Base-by-base conservation (phyloP, 2,797 vertebrate species). In the Manis javanica region DNA sequence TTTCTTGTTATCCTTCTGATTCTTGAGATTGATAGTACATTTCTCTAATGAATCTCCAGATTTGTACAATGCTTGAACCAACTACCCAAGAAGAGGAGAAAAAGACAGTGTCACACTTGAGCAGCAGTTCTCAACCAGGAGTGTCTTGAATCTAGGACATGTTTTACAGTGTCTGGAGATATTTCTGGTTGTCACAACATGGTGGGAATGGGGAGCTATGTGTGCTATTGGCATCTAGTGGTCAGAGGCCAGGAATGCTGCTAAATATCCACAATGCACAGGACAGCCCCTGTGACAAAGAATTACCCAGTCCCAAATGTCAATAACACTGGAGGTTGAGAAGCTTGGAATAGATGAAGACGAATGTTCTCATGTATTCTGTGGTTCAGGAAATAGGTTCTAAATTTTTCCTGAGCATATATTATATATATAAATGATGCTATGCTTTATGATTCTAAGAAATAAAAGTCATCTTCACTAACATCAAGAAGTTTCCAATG, bases 381-480 rank as follows among this genome's bases (percentile, higher is more conserved):
- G 5, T 5, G 68, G 34, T 66, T 87, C 53, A 75, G 61, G 19
- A 96, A 87, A 83, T n/a, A 51, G 66, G 31, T 61, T 83, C 31
- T 72, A 46, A 66, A 87, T 61, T 87, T 95, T 96, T 78, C 61
- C 19, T 31, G 57, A 77, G 34, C 79, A 89, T 92, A 57, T 74
- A 29, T 57, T 88, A 55, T 59, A 7, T 69, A 79, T 31, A 23
- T 57, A 92, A 68, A 79, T 92, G 53, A 19, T 71, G 16, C 16
- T 71, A 21, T 29, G 21, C 63, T 81, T 71, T 87, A 72, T 81
- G 39, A 75, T 1, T 64, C 69, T 95, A 72, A 82, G 49, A 84
- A 78, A 72, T 95, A 66, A 61, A 77, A 83, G 29, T 91, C 72
- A 51, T 84, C 34, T 57, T 78, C 55, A 64, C 7, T 87, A 75